phyloP scores from a whole-genome alignment of 1,140 invertebrate genomes.

The Dinoponera quadriceps region DNA sequence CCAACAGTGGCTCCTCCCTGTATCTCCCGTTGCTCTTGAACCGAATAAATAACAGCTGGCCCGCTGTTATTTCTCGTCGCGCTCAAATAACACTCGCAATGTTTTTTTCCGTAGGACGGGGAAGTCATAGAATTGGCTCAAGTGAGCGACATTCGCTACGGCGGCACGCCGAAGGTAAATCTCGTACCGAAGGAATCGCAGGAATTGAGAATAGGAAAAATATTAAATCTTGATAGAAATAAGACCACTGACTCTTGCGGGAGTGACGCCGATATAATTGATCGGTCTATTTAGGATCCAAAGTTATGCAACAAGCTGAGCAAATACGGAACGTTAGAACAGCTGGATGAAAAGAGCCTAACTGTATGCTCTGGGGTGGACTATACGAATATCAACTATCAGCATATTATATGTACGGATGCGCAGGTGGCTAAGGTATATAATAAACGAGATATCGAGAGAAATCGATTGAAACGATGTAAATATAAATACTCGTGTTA shows the following conservation, averaged over 20 bases:
- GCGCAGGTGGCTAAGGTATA: constrained; percentile 95
- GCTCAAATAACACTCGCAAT: background rate
- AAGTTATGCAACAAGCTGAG: constrained; percentile 93
- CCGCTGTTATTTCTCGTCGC: constrained; percentile 8
- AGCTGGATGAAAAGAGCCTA: constrained; percentile 96
- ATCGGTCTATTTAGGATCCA: constrained; percentile 88
- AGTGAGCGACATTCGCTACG: constrained; percentile 97
- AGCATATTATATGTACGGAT: constrained; percentile 96
- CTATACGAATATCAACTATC: constrained; percentile 99
- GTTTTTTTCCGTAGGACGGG: constrained; percentile 91
- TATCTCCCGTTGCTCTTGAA: background rate
- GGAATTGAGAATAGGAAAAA: background rate
- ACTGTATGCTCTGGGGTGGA: constrained; percentile 99
- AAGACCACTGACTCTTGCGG: background rate
- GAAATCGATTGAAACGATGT: background rate
- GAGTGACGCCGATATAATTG: background rate
- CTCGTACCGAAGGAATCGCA: background rate
- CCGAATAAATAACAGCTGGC: background rate
- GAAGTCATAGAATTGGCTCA: constrained; percentile 98
- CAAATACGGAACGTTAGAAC: constrained; percentile 90
- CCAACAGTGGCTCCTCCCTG: background rate
- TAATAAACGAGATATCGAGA: constrained; percentile 3
- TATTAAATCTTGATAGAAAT: background rate
- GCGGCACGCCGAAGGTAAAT: constrained; percentile 93
- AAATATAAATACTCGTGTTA: constrained; percentile 31